phyloP scores from a whole-genome alignment of 2,797 vertebrate genomes.

The Lepidocolaptes lacrymiger region DNA sequence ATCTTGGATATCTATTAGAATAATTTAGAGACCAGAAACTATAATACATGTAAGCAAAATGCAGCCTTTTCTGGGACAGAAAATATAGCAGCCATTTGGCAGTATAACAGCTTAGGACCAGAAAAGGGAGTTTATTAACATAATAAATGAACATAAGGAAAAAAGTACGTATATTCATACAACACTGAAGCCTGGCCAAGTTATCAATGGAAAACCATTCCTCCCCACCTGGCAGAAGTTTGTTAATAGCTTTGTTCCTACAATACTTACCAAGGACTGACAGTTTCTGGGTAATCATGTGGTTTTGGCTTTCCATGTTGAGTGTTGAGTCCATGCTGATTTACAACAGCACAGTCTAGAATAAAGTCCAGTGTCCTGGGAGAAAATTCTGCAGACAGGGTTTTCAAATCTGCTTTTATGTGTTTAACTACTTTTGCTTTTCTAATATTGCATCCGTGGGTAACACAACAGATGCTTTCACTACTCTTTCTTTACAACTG shows the following conservation, averaged over 20 bases:
- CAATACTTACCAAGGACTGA: not conserved
- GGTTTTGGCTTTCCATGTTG: not conserved
- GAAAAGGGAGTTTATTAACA: not conserved
- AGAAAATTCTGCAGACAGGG: not conserved
- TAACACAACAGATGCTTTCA: no score
- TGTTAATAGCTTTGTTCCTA: not conserved
- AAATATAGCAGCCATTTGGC: not conserved
- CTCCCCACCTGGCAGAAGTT: not conserved
- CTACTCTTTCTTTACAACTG: no score
- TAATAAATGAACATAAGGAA: not conserved
- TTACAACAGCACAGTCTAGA: not conserved
- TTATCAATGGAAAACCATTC: not conserved
- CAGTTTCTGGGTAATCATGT: not conserved
- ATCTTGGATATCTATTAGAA: not conserved
- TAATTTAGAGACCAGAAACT: not conserved
- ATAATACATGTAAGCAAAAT: not conserved
- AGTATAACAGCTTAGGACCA: not conserved
- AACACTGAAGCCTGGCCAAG: not conserved
- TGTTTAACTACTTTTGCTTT: not conserved
- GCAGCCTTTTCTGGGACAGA: not conserved
- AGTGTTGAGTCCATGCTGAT: not conserved
- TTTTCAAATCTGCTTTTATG: not conserved
- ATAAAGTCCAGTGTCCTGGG: not conserved
- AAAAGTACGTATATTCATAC: not conserved
- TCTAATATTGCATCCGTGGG: not conserved